phyloP scores from a whole-genome alignment of 2,113 vertebrate species.

The Toxotes jaculatrix region DNA sequence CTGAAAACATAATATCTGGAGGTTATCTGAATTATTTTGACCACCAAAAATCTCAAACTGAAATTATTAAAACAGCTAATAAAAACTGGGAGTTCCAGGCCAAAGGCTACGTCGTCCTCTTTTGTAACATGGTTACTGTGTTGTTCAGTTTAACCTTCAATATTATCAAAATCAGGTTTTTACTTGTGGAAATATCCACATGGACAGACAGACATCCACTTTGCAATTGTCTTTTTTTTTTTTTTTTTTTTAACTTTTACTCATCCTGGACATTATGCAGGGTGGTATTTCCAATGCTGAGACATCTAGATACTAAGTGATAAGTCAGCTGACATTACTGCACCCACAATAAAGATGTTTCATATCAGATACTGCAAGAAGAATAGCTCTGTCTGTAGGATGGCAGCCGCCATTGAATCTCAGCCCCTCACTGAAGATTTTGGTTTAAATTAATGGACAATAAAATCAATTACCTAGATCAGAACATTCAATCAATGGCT shows the following conservation, averaged over 20 bases:
- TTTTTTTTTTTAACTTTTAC: conserved; percentile 6
- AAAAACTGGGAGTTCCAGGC: background rate
- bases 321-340: conserved; percentile 34
- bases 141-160: conserved; percentile 16
- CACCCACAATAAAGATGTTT: conserved; percentile 54
- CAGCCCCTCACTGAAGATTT: conserved; percentile 37
- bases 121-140: conserved; percentile 23
- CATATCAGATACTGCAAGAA: conserved; percentile 55
- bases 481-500: conserved; percentile 76
- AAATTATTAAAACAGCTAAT: conserved; percentile 6
- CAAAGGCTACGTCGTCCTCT: conserved; percentile 4
- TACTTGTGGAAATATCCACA: conserved; percentile 13
- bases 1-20: conserved; percentile 18
- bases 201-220: conserved; percentile 12
- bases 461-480: conserved; percentile 81
- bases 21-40: conserved; percentile 19
- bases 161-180: conserved; percentile 9
- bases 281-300: conserved; percentile 23
- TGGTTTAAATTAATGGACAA: conserved; percentile 77
- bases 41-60: conserved; percentile 5
- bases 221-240: conserved; percentile 9
- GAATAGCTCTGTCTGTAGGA: conserved; percentile 46
- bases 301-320: conserved; percentile 29
- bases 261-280: conserved; percentile 26
- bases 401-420: conserved; percentile 48